phyloP scores from a whole-genome alignment of 2,113 vertebrate species.

The Psophia crepitans region DNA sequence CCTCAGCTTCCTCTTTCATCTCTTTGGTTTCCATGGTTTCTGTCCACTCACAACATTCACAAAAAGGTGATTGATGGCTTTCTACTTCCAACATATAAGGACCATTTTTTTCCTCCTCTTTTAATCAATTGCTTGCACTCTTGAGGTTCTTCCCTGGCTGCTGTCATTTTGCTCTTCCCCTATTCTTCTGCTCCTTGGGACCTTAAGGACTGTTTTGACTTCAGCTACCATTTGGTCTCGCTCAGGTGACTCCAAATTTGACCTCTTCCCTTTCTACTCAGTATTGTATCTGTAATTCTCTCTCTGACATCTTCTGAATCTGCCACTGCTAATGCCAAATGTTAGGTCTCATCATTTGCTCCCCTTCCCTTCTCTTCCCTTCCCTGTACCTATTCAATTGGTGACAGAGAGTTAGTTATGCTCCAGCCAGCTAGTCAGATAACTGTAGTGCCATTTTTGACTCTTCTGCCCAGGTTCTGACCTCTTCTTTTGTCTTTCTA shows the following conservation, averaged over 20 bases:
- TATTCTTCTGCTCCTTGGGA: background rate
- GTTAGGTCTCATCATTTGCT: background rate
- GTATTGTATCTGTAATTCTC: background rate
- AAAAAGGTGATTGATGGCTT: slow-evolving; percentile 5
- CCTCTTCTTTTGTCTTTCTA: background rate
- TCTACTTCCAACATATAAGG: background rate
- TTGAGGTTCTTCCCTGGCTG: background rate
- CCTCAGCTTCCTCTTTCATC: slow-evolving; percentile 19
- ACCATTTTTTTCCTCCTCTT: background rate
- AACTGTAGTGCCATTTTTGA: background rate
- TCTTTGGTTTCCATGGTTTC: slow-evolving; percentile 33
- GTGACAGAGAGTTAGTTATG: background rate
- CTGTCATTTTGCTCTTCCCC: background rate
- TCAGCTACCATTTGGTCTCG: background rate
- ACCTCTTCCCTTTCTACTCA: background rate
- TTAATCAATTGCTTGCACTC: background rate
- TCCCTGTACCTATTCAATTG: background rate
- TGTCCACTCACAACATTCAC: background rate
- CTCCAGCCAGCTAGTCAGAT: background rate
- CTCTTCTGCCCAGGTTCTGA: background rate
- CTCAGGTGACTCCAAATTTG: background rate
- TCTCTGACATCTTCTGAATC: background rate
- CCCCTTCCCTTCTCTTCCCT: background rate
- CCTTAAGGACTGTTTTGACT: background rate
- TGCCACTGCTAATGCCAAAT: background rate